phyloP scores from a whole-genome alignment of 2,797 vertebrate species.

The Vireo griseus region DNA sequence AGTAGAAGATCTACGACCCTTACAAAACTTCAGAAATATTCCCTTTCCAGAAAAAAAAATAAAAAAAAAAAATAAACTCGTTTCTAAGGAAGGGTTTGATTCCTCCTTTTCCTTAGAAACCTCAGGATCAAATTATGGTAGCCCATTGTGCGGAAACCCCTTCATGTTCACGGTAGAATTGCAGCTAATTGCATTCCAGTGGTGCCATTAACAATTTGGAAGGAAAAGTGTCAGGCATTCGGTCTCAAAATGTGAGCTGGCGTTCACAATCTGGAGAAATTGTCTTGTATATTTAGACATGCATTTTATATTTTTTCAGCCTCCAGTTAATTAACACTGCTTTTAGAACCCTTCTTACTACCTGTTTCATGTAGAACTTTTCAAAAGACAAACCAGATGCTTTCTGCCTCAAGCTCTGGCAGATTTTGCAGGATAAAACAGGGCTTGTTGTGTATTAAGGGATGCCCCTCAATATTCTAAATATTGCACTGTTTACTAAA shows the following conservation, averaged over 20 bases:
- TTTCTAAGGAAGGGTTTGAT: background rate
- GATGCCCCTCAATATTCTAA: background rate
- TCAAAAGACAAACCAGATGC: background rate
- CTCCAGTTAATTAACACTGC: background rate
- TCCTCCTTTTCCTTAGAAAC: background rate
- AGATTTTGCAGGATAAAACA: background rate
- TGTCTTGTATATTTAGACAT: background rate
- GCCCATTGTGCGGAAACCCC: background rate
- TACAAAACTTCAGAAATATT: background rate
- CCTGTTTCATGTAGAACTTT: background rate
- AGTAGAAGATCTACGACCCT: background rate
- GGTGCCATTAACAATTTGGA: background rate
- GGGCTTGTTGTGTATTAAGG: background rate
- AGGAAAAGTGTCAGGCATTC: background rate
- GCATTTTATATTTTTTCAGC: background rate
- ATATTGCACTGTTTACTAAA: background rate
- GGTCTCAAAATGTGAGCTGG: background rate
- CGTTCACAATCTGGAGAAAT: background rate
- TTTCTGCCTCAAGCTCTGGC: background rate
- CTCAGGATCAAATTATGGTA: background rate
- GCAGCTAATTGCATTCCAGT: background rate
- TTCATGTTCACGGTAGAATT: background rate
- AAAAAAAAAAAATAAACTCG: background rate
- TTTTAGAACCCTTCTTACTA: background rate
- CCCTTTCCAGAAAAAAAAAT: background rate